phyloP scores from a whole-genome alignment of 2,797 vertebrate genomes.

The Pangasius macronema region DNA sequence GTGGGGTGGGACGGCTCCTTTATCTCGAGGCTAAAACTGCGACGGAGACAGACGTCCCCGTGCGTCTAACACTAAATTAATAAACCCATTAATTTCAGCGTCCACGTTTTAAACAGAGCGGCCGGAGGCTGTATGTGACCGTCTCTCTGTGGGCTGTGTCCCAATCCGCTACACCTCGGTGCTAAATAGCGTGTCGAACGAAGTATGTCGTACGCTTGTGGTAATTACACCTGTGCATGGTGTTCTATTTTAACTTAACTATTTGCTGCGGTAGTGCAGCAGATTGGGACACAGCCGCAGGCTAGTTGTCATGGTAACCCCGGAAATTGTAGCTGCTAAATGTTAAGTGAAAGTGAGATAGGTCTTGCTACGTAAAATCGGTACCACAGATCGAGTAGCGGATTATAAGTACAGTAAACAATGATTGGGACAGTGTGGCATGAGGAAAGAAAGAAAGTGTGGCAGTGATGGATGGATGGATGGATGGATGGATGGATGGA shows the following conservation, averaged over 20 bases:
- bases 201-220: not conserved
- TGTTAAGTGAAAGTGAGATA: not conserved
- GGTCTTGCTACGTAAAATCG: not conserved
- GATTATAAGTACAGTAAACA: not conserved
- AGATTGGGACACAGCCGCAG: slow-evolving; percentile 1
- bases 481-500: no score
- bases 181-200: slow-evolving; percentile 18
- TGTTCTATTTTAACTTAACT: slow-evolving; percentile 31
- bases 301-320: not conserved
- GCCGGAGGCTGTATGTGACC: not conserved
- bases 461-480: no score
- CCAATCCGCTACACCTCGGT: slow-evolving; percentile 1
- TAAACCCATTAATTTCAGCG: slow-evolving; percentile 3
- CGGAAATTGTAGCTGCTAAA: not conserved
- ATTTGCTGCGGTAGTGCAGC: slow-evolving; percentile 2
- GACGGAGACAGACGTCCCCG: not conserved
- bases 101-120: not conserved
- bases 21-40: not conserved
- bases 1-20: not conserved
- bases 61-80: slow-evolving; percentile 28
- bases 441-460: no score
- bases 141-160: slow-evolving; percentile 26
- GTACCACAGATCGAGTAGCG: no score
- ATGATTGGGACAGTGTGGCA: no score
- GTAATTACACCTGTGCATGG: slow-evolving; percentile 35